phyloP scores from a whole-genome alignment of 2,888 invertebrate genomes.

The Dasysyrphus albostriatus region DNA sequence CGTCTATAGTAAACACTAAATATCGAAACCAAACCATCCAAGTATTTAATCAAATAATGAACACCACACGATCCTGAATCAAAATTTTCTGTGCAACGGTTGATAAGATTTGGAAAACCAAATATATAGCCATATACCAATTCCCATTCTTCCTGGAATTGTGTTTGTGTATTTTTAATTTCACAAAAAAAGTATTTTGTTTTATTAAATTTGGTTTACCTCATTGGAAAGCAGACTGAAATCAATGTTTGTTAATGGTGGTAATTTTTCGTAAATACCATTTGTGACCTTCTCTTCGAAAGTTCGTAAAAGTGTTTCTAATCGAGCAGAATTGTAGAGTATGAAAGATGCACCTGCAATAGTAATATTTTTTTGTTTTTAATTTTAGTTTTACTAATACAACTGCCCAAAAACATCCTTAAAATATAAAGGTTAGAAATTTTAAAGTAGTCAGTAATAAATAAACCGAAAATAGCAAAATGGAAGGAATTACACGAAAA shows the following conservation, averaged over 20 bases:
- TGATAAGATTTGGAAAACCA: conserved; percentile 87
- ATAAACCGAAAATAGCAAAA: no score
- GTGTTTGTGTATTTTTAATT: not conserved
- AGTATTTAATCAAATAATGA: conserved; percentile 87
- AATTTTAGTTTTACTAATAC: not conserved
- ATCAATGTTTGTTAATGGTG: conserved; percentile 86
- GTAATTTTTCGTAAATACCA: conserved; percentile 87
- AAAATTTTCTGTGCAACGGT: conserved; percentile 85
- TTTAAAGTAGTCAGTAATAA: not conserved
- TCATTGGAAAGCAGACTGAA: conserved; percentile 87
- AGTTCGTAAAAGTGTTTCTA: conserved; percentile 87
- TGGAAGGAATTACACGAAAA: no score
- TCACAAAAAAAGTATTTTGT: not conserved
- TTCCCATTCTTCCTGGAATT: conserved; percentile 91
- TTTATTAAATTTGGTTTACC: conserved; percentile 84
- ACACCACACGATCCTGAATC: conserved; percentile 85
- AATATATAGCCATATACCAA: conserved; percentile 88
- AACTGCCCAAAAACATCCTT: no score
- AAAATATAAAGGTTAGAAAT: not conserved
- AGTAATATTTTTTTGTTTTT: conserved; percentile 76
- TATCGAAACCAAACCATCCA: conserved; percentile 86
- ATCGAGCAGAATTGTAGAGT: conserved; percentile 90
- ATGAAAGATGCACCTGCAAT: conserved; percentile 89
- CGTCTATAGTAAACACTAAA: conserved; percentile 91
- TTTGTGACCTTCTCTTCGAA: conserved; percentile 86